These are phyloP conservation scores for Epicauta chinensis DNA, from an alignment of 1,140 invertebrate genomes.

Conservation along the genomic window DNA sequence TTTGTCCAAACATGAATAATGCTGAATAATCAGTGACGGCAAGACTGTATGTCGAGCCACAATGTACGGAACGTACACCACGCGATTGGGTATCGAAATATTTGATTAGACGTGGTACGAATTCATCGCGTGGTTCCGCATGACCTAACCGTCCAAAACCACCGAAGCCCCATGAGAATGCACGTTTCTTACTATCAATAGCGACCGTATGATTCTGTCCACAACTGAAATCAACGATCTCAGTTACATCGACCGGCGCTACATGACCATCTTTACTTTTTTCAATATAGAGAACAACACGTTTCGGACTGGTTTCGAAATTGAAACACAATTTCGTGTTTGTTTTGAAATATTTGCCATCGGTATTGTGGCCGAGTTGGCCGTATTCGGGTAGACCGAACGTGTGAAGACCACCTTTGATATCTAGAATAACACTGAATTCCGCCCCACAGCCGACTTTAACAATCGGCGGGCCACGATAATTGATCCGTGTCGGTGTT, in stretches of 20 bases:
- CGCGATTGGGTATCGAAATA: slow-evolving; percentile 78
- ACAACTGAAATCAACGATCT: slow-evolving; percentile 84
- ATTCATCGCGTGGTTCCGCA: slow-evolving; percentile 84
- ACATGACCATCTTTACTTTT: slow-evolving; percentile 83
- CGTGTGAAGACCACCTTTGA: slow-evolving; percentile 80
- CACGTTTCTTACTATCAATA: slow-evolving; percentile 77
- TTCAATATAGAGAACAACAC: slow-evolving; percentile 80
- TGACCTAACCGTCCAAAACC: slow-evolving; percentile 90
- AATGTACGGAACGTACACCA: slow-evolving; percentile 71
- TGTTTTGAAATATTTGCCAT: slow-evolving; percentile 89
- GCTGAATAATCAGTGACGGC: slow-evolving; percentile 71
- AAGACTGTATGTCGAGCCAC: slow-evolving; percentile 81
- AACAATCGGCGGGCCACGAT: slow-evolving; percentile 43
- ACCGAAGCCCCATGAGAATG: slow-evolving; percentile 92
- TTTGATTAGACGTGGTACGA: slow-evolving; percentile 81
- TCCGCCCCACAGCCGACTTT: slow-evolving; percentile 82
- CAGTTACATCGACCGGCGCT: slow-evolving; percentile 74
- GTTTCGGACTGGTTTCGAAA: slow-evolving; percentile 77
- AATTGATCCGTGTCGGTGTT: slow-evolving; percentile 68
- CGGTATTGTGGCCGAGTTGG: slow-evolving; percentile 86
- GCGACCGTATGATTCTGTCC: slow-evolving; percentile 88
- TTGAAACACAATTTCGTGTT: slow-evolving; percentile 81
- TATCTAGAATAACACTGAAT: slow-evolving; percentile 85
- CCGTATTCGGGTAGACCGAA: slow-evolving; percentile 92
- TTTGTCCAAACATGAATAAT: slow-evolving; percentile 83